Conservation (phyloP, 2,888 invertebrate species). For the Eupeodes latifasciatus region DNA sequence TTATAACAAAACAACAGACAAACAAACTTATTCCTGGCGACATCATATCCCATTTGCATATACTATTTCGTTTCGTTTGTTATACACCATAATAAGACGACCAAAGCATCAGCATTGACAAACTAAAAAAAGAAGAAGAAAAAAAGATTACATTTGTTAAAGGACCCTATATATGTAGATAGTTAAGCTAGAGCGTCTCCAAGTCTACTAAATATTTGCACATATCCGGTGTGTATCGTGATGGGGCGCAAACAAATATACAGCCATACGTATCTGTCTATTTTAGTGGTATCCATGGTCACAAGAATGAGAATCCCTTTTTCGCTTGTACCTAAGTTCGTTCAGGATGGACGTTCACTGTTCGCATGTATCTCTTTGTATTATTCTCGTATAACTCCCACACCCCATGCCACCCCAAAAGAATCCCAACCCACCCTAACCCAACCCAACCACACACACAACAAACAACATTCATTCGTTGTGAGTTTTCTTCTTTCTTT, state of each 20-base stretch:
- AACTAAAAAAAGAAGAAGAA: conserved; percentile 17
- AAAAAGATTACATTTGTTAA: conserved; percentile 64
- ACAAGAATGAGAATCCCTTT: conserved; percentile 49
- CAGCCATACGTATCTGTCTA: conserved; percentile 42
- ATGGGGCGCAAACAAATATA: conserved; percentile 44
- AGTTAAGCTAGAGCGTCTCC: conserved; percentile 65
- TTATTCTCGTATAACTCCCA: conserved; percentile 23
- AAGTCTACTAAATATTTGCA: conserved; percentile 76
- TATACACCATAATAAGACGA: conserved; percentile 58
- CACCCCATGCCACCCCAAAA: background rate
- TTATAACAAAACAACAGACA: conserved; percentile 72
- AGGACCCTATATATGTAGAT: conserved; percentile 54
- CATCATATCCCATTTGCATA: conserved; percentile 75
- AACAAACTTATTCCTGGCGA: conserved; percentile 73
- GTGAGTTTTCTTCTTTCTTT: conserved; percentile 55
- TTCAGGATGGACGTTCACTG: conserved; percentile 57
- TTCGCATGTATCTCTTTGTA: conserved; percentile 63
- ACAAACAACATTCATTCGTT: conserved; percentile 44
- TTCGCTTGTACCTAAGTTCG: conserved; percentile 4
- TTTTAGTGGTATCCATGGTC: conserved; percentile 60
- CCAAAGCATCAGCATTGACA: conserved; percentile 43
- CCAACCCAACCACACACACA: conserved; percentile 20
- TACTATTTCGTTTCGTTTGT: conserved; percentile 58
- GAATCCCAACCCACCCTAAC: background rate
- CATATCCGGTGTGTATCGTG: conserved; percentile 73